Evolutionary conservation across 2,113 vertebrate genomes (phyloP).

Genomic region (Naja naja): DNA sequence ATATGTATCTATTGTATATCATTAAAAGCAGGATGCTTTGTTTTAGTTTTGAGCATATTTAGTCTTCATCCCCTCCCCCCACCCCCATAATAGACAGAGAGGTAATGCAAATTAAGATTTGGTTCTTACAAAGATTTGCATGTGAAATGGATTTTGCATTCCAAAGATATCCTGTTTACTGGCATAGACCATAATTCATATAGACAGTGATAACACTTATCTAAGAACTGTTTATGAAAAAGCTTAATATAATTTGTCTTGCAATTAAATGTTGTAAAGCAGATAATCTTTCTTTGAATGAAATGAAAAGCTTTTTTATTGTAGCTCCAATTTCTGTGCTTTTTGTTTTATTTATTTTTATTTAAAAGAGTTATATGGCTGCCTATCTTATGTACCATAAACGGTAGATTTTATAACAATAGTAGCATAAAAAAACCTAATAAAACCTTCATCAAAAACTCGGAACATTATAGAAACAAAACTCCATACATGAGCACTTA

Average conservation of each 20-base stretch:
- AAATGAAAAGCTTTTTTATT: not conserved
- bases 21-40: not conserved
- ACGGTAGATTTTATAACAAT: not conserved
- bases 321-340: not conserved
- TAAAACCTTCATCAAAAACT: not conserved
- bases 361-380: not conserved
- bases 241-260: not conserved
- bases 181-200: not conserved
- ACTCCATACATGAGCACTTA: not conserved
- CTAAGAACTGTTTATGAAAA: not conserved
- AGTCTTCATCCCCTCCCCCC: not conserved
- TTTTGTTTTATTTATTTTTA: not conserved
- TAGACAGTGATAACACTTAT: not conserved
- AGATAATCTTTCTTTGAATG: not conserved
- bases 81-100: not conserved
- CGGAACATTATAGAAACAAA: not conserved
- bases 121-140: not conserved
- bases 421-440: not conserved
- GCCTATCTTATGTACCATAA: not conserved
- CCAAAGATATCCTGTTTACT: not conserved
- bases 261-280: not conserved
- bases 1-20: constrained; percentile 17
- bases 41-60: not conserved
- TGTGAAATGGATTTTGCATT: not conserved
- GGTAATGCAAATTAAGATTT: not conserved